Conservation (phyloP, 2,888 invertebrate species). For the Ophioninae sp. region DNA sequence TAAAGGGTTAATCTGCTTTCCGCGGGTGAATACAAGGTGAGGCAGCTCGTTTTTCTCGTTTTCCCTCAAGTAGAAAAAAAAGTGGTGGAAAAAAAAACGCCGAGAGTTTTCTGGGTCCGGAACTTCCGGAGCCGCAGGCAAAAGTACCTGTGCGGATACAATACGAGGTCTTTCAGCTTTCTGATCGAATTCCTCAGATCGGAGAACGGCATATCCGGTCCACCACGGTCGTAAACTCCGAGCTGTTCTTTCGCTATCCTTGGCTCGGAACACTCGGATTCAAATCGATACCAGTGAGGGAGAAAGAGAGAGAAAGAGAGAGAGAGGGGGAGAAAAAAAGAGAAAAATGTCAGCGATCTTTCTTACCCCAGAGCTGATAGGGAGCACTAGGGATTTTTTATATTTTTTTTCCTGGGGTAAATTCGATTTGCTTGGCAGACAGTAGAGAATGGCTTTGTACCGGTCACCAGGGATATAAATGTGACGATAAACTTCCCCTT, state of each 20-base stretch:
- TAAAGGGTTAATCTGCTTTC: constrained; percentile 65
- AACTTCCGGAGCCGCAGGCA: constrained; percentile 12
- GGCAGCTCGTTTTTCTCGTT: constrained; percentile 49
- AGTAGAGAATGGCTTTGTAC: background rate
- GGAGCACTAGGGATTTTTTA: background rate
- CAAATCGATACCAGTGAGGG: constrained; percentile 38
- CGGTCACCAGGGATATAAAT: background rate
- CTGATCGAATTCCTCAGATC: constrained; percentile 62
- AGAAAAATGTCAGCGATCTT: background rate
- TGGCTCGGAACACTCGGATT: constrained; percentile 20
- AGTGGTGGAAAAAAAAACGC: constrained; percentile 30
- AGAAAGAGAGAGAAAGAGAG: no score
- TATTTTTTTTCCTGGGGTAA: background rate
- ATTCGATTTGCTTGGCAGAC: constrained; percentile 6
- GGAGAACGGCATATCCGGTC: constrained; percentile 12
- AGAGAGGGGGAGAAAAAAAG: no score
- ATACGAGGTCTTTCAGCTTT: constrained; percentile 60
- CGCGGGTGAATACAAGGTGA: constrained; percentile 35
- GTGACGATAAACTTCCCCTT: background rate
- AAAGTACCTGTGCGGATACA: constrained; percentile 57
- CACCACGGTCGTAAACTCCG: constrained; percentile 48
- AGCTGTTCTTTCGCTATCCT: constrained; percentile 43
- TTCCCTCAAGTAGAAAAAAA: no score
- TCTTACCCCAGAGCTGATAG: constrained; percentile 13
- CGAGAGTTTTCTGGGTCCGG: constrained; percentile 46